Conservation (phyloP, 2,888 invertebrate species). For the Heliconius erato region DNA sequence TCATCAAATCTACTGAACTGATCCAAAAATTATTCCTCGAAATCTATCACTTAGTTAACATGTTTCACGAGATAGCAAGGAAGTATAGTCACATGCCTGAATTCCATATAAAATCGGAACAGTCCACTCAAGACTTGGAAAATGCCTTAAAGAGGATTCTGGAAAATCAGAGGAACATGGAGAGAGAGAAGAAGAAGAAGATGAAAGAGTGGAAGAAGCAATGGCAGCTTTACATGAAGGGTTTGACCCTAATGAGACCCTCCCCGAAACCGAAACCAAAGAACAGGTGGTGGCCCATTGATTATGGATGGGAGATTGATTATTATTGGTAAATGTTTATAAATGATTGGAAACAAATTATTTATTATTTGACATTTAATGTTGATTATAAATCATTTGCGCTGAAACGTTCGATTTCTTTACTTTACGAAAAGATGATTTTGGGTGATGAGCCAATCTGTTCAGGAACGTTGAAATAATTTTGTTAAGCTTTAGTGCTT, state of each 20-base stretch:
- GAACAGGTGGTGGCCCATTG: constrained; percentile 57
- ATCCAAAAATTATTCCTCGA: constrained; percentile 60
- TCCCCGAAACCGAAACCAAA: constrained; percentile 16
- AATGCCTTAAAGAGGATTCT: constrained; percentile 1
- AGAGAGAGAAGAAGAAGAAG: constrained; percentile 32
- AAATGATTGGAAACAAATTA: neutral
- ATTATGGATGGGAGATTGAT: constrained; percentile 65
- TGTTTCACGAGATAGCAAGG: constrained; percentile 63
- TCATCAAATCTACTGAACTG: constrained; percentile 51
- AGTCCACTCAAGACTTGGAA: neutral
- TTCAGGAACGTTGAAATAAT: too few relatives aligned
- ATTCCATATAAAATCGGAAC: neutral
- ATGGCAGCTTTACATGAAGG: constrained; percentile 34
- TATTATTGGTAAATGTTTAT: constrained; percentile 52
- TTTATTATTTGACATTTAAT: neutral
- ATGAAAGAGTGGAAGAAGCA: constrained; percentile 45
- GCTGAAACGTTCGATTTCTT: too few relatives aligned
- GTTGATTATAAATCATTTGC: too few relatives aligned
- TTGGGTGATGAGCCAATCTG: too few relatives aligned
- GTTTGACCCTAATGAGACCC: constrained; percentile 1
- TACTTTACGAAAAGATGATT: too few relatives aligned
- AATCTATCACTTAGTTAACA: constrained; percentile 60
- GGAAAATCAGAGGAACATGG: constrained; percentile 15
- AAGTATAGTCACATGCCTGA: constrained; percentile 54
- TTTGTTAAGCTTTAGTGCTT: too few relatives aligned